Base-by-base conservation (phyloP, 2,888 invertebrate genomes). In the Entomobrya proxima region DNA sequence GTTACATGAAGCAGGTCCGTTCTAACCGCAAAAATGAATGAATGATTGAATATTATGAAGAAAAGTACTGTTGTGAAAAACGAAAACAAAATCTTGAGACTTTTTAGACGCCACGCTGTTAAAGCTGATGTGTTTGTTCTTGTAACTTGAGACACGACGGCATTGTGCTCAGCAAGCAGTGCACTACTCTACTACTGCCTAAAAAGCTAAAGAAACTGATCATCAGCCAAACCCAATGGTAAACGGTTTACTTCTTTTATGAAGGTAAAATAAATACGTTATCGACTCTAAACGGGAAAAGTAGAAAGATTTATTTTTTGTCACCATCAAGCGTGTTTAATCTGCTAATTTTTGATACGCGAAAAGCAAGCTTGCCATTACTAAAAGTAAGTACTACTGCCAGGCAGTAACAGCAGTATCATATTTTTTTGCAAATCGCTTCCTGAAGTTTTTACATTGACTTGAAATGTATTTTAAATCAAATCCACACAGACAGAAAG, bases 241-340 rank as follows among this genome's bases (percentile, higher is more conserved):
- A 52, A 75, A 84, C 74, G 74, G 64, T 58, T 84, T 69, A 27
- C 55, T 30, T 58, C 50, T 72, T 79, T 79, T 40, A 74, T 85
- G 76, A 85, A 85, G 85, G 85, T 85, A 85, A 80, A 79, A 82
- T 85, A 85, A 85, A 85, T 69, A 52, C 58, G 80, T 80, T 85
- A 85, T 32, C 79, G 50, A 74, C 15, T 69, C 58, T 77, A 85
- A 64, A 6, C 64, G 50, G 83, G 50, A n/a, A 40, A 21, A 27
- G 6, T 37, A 13, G 24, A 52, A 61, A 78, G 85, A 78, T 85
- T 85, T 85, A 78, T n/a, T 32, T 69, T 74, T 50, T 7, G 30
- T 13, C 9, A 27, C 18, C 61, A 61, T 61, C 35, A 58, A 58
- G 30, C 13, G 30, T 11, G 18, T 58, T 58, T 58, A 9, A 21